Evolutionary conservation across 2,888 invertebrate species (phyloP), one percentile per base, ranked within the genome.

Genomic region (Pantelozetes paolii): DNA sequence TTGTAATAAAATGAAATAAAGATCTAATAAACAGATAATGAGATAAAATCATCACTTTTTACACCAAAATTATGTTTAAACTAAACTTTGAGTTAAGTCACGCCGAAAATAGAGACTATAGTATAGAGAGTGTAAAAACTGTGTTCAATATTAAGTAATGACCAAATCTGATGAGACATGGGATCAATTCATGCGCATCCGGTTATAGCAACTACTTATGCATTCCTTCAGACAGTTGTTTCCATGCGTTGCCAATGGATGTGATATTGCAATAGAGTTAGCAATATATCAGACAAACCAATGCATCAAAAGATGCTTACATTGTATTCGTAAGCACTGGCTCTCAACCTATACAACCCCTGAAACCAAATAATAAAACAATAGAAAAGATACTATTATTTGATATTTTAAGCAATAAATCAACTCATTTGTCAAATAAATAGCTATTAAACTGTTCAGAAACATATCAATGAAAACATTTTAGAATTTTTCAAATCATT

Each of bases 151-250:
- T 6, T 50, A 57, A 57, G 20, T 15, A 20, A 5, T 57, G 26
- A 57, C 57, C 57, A 57, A 62, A 32, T 28, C n/a, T 28, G 62
- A 62, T 28, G 15, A 62, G 32, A 62, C 62, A 30, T 23, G 1
- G 1, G 3, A 54, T 13, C 6, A 54, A 54, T 62, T 62, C 30
- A 30, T 62, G 62, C 32, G 62, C 28, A 32, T 62, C 62, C 30
- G 32, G 15, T 30, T 32, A 28, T 30, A 8, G 13, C 62, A 62
- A 15, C 15, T n/a, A 1, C 62, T 62, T 30, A 20, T 62, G 6
- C 26, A 54, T 26, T 23, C 6, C 13, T 23, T 9, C 20, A 11
- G 20, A 5, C 30, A n/a, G 32, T 32, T 30, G n/a, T 30, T 62
- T 5, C 11, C 62, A 62, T 62, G 62, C 62, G 62, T 30, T 62